phyloP scores from a whole-genome alignment of 2,888 invertebrate species.

The Melanotus villosus region DNA sequence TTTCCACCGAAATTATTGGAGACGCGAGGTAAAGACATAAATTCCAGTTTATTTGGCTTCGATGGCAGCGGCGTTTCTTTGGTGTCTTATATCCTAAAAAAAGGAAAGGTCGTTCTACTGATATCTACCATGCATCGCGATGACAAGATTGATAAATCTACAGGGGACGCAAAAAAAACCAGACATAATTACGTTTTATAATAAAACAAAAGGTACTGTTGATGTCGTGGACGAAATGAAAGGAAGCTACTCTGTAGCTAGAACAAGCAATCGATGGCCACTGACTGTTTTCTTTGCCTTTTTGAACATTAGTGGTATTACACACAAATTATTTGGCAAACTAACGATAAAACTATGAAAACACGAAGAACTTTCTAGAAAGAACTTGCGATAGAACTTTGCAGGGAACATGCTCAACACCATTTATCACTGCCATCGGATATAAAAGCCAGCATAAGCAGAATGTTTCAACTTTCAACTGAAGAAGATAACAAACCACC shows the following conservation, averaged over 20 bases:
- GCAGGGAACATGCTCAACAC: no score
- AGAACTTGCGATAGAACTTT: no score
- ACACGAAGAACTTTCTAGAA: no score
- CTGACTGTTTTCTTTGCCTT: constrained; percentile 41
- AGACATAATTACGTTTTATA: constrained; percentile 12
- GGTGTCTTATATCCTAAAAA: not conserved
- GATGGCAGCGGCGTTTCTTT: not conserved
- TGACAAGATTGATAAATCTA: not conserved
- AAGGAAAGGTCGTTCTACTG: not conserved
- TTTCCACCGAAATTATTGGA: not conserved
- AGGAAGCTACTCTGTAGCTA: not conserved
- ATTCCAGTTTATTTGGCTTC: not conserved
- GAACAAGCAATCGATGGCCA: constrained; percentile 39
- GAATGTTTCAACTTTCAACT: no score
- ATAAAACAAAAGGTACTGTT: not conserved
- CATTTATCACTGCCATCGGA: no score
- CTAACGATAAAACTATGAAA: no score
- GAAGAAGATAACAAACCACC: no score
- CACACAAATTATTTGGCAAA: not conserved
- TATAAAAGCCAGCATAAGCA: no score
- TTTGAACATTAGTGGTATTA: constrained; percentile 18
- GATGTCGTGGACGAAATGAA: constrained; percentile 3
- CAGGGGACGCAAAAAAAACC: not conserved
- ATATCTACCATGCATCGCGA: not conserved
- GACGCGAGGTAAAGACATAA: not conserved